These are phyloP conservation scores for Vesta saturnalis DNA, from an alignment of 2,888 invertebrate genomes.

Conservation along the genomic window DNA sequence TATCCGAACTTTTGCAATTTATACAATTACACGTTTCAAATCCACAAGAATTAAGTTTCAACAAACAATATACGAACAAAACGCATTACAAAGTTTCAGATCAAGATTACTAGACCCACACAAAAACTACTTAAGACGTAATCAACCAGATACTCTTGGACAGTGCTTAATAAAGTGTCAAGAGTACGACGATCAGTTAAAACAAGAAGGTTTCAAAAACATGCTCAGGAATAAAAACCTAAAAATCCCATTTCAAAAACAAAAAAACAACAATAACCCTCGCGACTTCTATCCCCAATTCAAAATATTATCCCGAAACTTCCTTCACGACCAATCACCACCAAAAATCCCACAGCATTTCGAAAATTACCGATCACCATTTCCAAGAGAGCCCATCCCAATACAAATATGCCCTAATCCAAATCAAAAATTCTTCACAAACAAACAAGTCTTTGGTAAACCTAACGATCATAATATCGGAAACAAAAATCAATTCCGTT, in stretches of 20 bases:
- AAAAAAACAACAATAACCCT: background rate
- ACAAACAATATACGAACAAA: slow-evolving; percentile 8
- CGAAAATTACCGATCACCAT: background rate
- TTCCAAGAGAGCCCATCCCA: background rate
- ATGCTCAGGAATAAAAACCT: slow-evolving; percentile 6
- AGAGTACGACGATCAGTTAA: slow-evolving; percentile 10
- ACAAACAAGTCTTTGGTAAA: slow-evolving; percentile 18
- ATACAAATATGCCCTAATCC: background rate
- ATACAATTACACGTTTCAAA: background rate
- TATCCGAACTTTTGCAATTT: background rate
- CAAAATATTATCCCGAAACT: too few relatives aligned
- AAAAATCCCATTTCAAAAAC: background rate
- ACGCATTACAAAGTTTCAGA: slow-evolving; percentile 6
- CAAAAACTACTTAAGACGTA: slow-evolving; percentile 11
- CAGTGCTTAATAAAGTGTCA: slow-evolving; percentile 10
- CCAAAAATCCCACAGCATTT: too few relatives aligned
- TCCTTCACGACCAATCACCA: too few relatives aligned
- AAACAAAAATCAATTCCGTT: slow-evolving; percentile 8
- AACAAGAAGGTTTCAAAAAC: slow-evolving; percentile 15
- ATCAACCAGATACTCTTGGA: background rate
- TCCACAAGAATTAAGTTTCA: slow-evolving; percentile 1
- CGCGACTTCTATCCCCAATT: background rate
- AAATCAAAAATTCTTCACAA: slow-evolving; percentile 9
- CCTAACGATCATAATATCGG: background rate
- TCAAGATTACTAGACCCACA: slow-evolving; percentile 15